Conservation (phyloP, 2,888 invertebrate genomes). For the Eupithecia subumbrata region DNA sequence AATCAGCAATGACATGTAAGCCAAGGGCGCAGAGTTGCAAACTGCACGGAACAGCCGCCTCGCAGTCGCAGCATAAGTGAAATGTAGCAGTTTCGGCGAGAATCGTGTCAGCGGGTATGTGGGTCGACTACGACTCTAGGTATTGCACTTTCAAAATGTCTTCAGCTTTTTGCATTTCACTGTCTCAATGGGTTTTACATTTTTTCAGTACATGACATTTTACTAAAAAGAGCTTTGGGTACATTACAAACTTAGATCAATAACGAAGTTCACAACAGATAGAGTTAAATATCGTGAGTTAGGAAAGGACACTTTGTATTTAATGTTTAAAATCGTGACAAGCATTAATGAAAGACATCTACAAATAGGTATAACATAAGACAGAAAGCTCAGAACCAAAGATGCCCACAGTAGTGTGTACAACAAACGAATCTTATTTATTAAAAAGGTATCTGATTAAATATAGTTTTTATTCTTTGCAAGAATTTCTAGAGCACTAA, state of each 20-base stretch:
- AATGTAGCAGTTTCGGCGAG: slow-evolving; percentile 24
- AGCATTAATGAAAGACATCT: too few relatives aligned
- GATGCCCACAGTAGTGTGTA: not conserved
- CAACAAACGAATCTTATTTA: not conserved
- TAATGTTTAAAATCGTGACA: not conserved
- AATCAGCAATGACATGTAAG: slow-evolving; percentile 8
- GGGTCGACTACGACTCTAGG: slow-evolving; percentile 25
- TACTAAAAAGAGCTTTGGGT: not conserved
- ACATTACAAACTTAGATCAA: not conserved
- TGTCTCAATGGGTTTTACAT: not conserved
- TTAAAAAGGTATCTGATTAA: too few relatives aligned
- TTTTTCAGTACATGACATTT: not conserved
- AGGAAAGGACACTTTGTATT: not conserved
- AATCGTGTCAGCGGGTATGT: slow-evolving; percentile 34
- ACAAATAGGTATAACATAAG: not conserved
- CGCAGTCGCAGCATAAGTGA: slow-evolving; percentile 20
- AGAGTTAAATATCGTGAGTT: not conserved
- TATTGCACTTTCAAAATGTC: slow-evolving; percentile 35
- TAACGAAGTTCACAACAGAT: not conserved
- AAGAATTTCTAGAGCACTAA: too few relatives aligned
- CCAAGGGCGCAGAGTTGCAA: slow-evolving; percentile 19
- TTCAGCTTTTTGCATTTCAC: slow-evolving; percentile 8
- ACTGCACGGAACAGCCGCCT: not conserved
- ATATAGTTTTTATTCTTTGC: too few relatives aligned
- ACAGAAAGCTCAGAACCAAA: not conserved